A percentile compares a stretch with the other conserved stretches of the same genome.
Evolutionary conservation across 2,888 invertebrate genomes (phyloP).

Genomic region (Frankliniella fusca): DNA sequence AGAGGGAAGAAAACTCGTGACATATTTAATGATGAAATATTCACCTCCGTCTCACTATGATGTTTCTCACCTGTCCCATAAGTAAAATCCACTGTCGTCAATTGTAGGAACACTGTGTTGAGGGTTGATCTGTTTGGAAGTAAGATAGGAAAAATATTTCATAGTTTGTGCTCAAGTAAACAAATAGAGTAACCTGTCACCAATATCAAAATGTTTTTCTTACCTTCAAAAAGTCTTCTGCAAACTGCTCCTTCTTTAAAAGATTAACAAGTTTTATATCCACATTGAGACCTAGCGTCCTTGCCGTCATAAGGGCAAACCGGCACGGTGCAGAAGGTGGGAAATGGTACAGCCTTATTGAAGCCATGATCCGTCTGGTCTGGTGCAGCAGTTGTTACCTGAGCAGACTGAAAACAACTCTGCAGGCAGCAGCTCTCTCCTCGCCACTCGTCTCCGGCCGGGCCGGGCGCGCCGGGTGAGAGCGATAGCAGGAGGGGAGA

Average conservation of each 20-base stretch:
- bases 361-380: not conserved
- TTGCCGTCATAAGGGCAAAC: not conserved
- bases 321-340: not conserved
- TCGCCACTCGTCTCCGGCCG: too few relatives aligned
- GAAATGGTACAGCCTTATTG: not conserved
- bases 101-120: slow-evolving; percentile 33
- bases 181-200: not conserved
- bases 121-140: slow-evolving; percentile 32
- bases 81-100: slow-evolving; percentile 31
- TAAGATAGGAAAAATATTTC: not conserved
- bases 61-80: slow-evolving; percentile 33
- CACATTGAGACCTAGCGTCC: not conserved
- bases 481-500: too few relatives aligned
- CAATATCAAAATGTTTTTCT: not conserved
- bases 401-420: too few relatives aligned
- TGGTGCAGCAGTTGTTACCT: not conserved
- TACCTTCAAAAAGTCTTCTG: not conserved
- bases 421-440: too few relatives aligned
- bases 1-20: too few relatives aligned
- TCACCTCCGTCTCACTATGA: not conserved
- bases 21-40: not conserved
- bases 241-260: not conserved
- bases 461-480: too few relatives aligned
- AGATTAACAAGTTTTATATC: slow-evolving; percentile 40
- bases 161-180: not conserved